These are phyloP conservation scores for Linurgus olivaceus DNA, from an alignment of 2,797 vertebrate genomes.

Conservation along the genomic window DNA sequence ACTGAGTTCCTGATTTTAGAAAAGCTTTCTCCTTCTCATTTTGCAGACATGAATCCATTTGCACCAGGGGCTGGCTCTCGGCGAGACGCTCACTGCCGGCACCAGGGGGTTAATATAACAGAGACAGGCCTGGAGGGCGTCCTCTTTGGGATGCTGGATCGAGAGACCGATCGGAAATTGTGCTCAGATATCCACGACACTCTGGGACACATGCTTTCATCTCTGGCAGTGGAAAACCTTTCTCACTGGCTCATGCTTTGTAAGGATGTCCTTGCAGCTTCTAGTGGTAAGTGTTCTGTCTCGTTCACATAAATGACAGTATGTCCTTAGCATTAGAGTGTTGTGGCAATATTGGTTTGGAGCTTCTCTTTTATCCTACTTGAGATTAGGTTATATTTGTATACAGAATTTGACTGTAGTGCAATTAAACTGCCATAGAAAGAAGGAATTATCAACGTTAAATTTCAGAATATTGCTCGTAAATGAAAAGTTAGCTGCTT, in stretches of 20 bases:
- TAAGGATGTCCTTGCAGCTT: slow-evolving; percentile 96
- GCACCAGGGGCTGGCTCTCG: slow-evolving; percentile 70
- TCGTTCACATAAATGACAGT: neutral
- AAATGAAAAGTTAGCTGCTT: neutral
- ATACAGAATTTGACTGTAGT: neutral
- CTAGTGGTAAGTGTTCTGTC: slow-evolving; percentile 82
- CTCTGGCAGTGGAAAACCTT: slow-evolving; percentile 94
- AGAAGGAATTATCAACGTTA: neutral
- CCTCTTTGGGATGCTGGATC: slow-evolving; percentile 96
- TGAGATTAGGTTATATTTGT: neutral
- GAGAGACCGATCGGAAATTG: slow-evolving; percentile 94
- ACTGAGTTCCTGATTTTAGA: neutral
- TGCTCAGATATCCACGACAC: slow-evolving; percentile 98
- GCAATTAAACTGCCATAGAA: neutral
- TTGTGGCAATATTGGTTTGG: neutral
- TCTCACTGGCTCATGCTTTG: slow-evolving; percentile 97
- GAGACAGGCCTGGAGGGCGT: slow-evolving; percentile 96
- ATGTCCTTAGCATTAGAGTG: neutral
- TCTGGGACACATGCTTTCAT: slow-evolving; percentile 97
- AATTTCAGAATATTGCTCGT: neutral
- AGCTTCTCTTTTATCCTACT: neutral
- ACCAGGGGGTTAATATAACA: slow-evolving; percentile 86
- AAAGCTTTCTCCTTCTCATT: neutral
- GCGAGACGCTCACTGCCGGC: slow-evolving; percentile 70
- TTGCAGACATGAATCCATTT: slow-evolving; percentile 82